These are phyloP conservation scores for Hydropsyche betteni DNA, from an alignment of 2,888 invertebrate genomes.

Conservation along the genomic window DNA sequence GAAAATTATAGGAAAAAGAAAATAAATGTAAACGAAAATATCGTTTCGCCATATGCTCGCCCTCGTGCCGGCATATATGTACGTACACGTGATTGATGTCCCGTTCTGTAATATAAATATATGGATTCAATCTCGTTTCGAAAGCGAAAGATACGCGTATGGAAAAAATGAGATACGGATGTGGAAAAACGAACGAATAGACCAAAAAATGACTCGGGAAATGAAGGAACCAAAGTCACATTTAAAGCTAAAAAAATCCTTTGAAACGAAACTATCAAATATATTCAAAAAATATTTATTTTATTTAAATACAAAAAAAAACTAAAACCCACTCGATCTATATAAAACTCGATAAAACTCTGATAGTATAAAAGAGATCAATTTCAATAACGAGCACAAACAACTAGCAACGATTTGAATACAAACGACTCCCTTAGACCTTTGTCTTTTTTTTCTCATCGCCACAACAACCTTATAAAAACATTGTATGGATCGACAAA, in stretches of 20 bases:
- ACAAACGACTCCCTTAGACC: no score
- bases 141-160: not conserved
- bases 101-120: slow-evolving; percentile 13
- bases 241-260: slow-evolving; percentile 4
- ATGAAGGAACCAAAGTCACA: not conserved
- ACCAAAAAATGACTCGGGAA: not conserved
- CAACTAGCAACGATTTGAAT: no score
- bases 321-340: not conserved
- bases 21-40: not conserved
- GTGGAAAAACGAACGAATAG: not conserved
- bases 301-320: no score
- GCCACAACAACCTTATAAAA: no score
- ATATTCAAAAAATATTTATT: no score
- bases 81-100: slow-evolving; percentile 5
- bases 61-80: not conserved
- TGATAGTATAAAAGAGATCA: no score
- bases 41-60: slow-evolving; percentile 1
- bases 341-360: no score
- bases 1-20: not conserved
- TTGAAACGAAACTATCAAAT: no score
- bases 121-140: slow-evolving; percentile 21
- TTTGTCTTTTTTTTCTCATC: no score
- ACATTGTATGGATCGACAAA: no score
- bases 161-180: not conserved
- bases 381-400: no score